Conservation (phyloP, 2,113 vertebrate species). For the Dinomys branickii region DNA sequence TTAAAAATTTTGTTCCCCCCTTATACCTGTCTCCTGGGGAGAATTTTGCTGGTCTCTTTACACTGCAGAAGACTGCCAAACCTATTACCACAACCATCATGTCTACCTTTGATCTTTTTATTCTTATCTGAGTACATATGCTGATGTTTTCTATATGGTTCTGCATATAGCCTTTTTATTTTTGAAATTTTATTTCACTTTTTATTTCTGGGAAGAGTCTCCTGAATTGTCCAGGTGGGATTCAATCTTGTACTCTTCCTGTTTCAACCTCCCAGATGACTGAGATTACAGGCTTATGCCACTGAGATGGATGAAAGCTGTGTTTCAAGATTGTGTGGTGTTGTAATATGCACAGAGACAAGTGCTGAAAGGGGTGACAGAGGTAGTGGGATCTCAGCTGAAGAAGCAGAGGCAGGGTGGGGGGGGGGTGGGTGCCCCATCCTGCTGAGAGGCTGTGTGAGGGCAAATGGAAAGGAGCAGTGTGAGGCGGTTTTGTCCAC, state of each 20-base stretch:
- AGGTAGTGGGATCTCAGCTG: neutral
- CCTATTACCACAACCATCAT: neutral
- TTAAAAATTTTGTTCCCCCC: neutral
- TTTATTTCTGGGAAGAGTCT: neutral
- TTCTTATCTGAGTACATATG: neutral
- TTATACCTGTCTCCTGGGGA: neutral
- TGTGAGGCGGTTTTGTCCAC: neutral
- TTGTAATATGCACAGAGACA: fast-evolving
- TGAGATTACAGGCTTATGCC: neutral
- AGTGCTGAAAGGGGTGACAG: neutral
- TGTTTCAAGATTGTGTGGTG: neutral
- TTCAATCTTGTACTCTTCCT: neutral
- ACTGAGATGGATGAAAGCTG: neutral
- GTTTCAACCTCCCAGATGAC: neutral
- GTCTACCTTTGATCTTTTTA: neutral
- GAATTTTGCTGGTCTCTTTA: neutral
- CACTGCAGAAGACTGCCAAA: neutral
- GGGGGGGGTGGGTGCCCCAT: neutral
- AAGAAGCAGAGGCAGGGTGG: neutral
- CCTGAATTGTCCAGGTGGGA: neutral
- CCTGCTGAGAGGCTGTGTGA: neutral
- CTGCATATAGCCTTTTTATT: neutral
- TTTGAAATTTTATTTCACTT: neutral
- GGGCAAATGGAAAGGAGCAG: neutral
- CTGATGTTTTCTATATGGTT: neutral